Base-by-base conservation (phyloP, 53 echinoderm and acorn worm genomes). In the Hippasteria phrygiana region DNA sequence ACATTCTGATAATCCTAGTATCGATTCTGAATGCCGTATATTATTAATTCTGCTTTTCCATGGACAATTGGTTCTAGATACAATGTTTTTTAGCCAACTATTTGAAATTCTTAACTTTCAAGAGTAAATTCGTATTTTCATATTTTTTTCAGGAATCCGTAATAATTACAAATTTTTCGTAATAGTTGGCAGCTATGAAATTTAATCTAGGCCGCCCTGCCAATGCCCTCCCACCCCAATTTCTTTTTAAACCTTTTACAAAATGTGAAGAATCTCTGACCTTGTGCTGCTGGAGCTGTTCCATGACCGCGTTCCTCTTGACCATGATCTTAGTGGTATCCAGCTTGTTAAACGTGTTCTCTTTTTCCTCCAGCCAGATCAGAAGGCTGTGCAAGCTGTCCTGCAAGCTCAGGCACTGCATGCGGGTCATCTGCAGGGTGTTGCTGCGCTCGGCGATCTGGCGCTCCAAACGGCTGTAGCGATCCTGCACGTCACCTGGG, bases 321-420 rank as follows among this genome's bases (percentile, higher is more conserved):
- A 94, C 91, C 93, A 96, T 93, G 40, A 71, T 59, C 31, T 91
- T 89, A 33, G 93, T 78, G 18, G 83, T 83, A 55, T 98, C 96
- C 43, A 98, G 92, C 83, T 93, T 94, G 75, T 94, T 88, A 29
- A 96, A 93, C 42, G 95, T 94, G 78, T 95, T 94, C 82, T 98
- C 99, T 43, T 94, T 95, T 89, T 96, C 99, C 67, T 98, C 99
- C 88, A 98, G 92, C 99, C 99, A 98, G 89, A 93, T 98, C 55
- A 98, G 91, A 24, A 95, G 99, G 32, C 94, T 91, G 67, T 98
- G 94, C 2, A 98, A 93, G 87, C 93, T 91, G 90, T 96, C 96
- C 87, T 93, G 95, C 41, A 98, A 91, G 69, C 99, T 95, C 67
- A 93, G 99, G 63, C 93, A 94, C 91, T 98, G 94, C 94, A 94